Evolutionary conservation across 2,113 vertebrate genomes (phyloP), one percentile per base, ranked within the genome.

Genomic region (Elaphurus davidianus): DNA sequence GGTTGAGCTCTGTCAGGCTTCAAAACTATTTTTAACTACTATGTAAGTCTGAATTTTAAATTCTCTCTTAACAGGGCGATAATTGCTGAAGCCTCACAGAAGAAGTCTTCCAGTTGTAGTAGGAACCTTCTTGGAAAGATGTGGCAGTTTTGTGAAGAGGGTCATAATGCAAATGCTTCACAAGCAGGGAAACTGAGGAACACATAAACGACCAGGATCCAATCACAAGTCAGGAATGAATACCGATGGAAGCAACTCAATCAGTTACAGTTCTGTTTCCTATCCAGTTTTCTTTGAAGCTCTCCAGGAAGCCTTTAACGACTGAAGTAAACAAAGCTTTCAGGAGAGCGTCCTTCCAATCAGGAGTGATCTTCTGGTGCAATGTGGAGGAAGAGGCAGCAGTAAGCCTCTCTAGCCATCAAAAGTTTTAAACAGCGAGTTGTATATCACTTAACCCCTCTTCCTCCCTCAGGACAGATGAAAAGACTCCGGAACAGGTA

Each of bases 21-120:
- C 88, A 79, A 64, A 97, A 96, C 86, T 97, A 93, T 96, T 98
- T 97, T 96, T 94, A 97, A 97, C 90, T 45, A 64, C 67, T 1
- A 45, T 27, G 60, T 64, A 94, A 97, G 88, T 89, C 9, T 45
- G 55, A 71, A 93, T 81, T 90, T 89, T 74, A 88, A 97, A 83
- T 12, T 33, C 43, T 76, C 78, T 62, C 28, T 86, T 55, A 92
- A 76, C 76, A 40, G 40, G 45, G 74, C 40, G 84, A 57, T 21
- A 59, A 88, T 13, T 88, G 36, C 59, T 90, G 74, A 91, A 94
- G 74, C 59, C 13, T 92, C 8, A n/a, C 55, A 79, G 30, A 23
- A 91, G 19, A 94, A 71, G 40, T 91, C 54, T 45, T 71, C 33
- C 79, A 45, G 25, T 47, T 81, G 64, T 3, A 78, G 7, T 1